A percentile compares a stretch with the other conserved stretches of the same genome.
These are phyloP conservation scores for Psilanteris sp. DNA, from an alignment of 1,140 invertebrate genomes.

Conservation along the genomic window DNA sequence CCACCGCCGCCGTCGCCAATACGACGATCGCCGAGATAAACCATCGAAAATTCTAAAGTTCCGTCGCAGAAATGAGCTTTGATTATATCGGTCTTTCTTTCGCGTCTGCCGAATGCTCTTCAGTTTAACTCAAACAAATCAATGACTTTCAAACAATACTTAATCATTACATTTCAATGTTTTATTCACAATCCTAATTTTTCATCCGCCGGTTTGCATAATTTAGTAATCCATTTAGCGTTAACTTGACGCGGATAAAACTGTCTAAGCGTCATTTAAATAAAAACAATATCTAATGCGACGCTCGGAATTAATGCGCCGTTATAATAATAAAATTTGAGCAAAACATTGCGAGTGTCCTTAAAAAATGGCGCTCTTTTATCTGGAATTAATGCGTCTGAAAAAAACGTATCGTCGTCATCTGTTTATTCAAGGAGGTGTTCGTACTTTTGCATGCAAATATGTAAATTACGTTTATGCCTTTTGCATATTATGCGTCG, in stretches of 20 bases:
- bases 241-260: not conserved
- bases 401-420: slow-evolving; percentile 36
- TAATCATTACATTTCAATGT: slow-evolving; percentile 29
- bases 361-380: slow-evolving; percentile 39
- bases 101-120: slow-evolving; percentile 19
- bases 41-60: slow-evolving; percentile 56
- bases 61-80: slow-evolving; percentile 37
- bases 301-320: slow-evolving; percentile 22
- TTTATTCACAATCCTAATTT: slow-evolving; percentile 13
- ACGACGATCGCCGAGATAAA: slow-evolving; percentile 47
- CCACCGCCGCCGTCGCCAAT: slow-evolving; percentile 15
- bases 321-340: slow-evolving; percentile 1
- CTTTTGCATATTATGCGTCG: slow-evolving; percentile 54
- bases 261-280: slow-evolving; percentile 1
- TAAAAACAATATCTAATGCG: slow-evolving; percentile 17
- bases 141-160: slow-evolving; percentile 32
- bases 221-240: slow-evolving; percentile 15
- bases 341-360: slow-evolving; percentile 20
- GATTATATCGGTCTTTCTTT: slow-evolving; percentile 53
- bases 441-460: slow-evolving; percentile 55
- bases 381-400: slow-evolving; percentile 41
- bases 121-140: slow-evolving; percentile 50
- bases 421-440: slow-evolving; percentile 41
- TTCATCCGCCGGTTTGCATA: slow-evolving; percentile 3
- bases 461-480: slow-evolving; percentile 62